phyloP scores from a whole-genome alignment of 2,888 invertebrate genomes.

The Drosophila emarginata region DNA sequence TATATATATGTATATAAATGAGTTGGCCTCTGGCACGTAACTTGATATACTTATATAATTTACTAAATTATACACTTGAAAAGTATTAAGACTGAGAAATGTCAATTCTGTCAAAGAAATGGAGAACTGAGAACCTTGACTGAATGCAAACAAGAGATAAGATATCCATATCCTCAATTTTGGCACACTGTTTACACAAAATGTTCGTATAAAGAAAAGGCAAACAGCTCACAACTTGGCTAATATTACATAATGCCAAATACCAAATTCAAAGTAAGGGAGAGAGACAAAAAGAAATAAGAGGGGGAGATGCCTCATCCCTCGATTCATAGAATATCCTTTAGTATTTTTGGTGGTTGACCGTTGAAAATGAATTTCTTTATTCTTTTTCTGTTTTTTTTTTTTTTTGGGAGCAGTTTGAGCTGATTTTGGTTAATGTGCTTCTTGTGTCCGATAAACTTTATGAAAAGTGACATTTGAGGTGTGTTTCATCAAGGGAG shows the following conservation, averaged over 20 bases:
- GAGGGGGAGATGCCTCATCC: conserved; percentile 49
- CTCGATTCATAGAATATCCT: conserved; percentile 55
- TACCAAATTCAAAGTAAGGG: conserved; percentile 24
- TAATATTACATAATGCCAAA: conserved; percentile 63
- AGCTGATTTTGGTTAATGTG: conserved; percentile 64
- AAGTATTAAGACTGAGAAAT: conserved; percentile 66
- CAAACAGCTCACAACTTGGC: conserved; percentile 67
- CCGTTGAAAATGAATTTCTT: conserved; percentile 11
- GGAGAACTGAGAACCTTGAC: conserved; percentile 60
- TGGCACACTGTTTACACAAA: conserved; percentile 64
- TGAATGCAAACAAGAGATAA: conserved; percentile 79
- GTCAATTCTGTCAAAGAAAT: conserved; percentile 31
- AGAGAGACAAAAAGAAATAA: conserved; percentile 6
- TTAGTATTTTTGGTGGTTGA: conserved; percentile 42
- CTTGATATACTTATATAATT: conserved; percentile 76
- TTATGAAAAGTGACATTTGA: conserved; percentile 78
- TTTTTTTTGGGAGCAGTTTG: conserved; percentile 32
- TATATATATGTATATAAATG: background rate
- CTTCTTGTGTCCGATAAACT: conserved; percentile 76
- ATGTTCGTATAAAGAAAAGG: conserved; percentile 53
- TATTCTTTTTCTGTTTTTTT: background rate
- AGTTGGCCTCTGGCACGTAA: conserved; percentile 56
- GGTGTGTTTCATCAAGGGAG: conserved; percentile 67
- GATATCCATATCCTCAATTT: conserved; percentile 73
- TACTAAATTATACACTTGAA: conserved; percentile 75